Conservation (phyloP, 1,140 invertebrate species). For the Hylaeus anthracinus region DNA sequence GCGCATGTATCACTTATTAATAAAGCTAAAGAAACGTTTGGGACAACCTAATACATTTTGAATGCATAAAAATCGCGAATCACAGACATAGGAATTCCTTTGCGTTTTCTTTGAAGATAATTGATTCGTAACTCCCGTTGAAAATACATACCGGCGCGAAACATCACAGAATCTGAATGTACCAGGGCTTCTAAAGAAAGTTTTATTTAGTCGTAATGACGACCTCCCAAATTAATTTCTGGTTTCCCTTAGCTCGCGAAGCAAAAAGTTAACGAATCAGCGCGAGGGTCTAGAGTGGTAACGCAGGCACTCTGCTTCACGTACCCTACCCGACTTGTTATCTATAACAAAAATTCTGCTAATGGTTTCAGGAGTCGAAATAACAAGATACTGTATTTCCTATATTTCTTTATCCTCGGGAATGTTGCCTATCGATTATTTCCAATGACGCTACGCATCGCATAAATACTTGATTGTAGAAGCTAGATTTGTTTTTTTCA, state of each 20-base stretch:
- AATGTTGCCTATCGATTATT: neutral
- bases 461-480: no score
- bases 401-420: neutral
- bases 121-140: conserved; percentile 10
- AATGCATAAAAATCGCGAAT: neutral
- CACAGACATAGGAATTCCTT: neutral
- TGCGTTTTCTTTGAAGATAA: conserved; percentile 13
- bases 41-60: no score
- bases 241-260: conserved; percentile 11
- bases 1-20: no score
- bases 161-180: neutral
- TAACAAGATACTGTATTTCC: neutral
- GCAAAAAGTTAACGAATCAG: conserved; percentile 36
- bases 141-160: neutral
- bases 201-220: conserved; percentile 40
- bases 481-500: no score
- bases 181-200: neutral
- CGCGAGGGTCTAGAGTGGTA: conserved; percentile 3
- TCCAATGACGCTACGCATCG: no score
- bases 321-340: conserved; percentile 14
- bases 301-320: neutral
- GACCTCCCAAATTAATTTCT: conserved; percentile 30
- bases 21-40: no score
- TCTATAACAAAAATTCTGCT: conserved; percentile 27
- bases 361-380: neutral